Evolutionary conservation across 1,140 invertebrate species (phyloP), one percentile per base, ranked within the genome.

Genomic region (Eupeodes corollae): DNA sequence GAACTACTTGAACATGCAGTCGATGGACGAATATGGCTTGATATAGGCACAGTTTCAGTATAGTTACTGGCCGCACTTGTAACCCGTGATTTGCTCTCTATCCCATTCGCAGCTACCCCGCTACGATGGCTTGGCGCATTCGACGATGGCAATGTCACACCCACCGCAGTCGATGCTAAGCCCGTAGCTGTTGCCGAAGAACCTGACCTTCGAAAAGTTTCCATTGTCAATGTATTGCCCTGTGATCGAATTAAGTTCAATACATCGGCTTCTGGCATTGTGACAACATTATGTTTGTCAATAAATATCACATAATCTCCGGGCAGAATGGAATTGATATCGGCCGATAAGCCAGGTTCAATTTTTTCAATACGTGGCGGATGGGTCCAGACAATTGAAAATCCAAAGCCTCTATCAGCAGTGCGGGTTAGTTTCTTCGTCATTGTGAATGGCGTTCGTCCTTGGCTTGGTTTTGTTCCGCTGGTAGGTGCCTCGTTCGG

Each of bases 361-460:
- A 93, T 86, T 46, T 88, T 71, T 59, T 92, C 89, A 16, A 94
- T 83, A 11, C 86, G 76, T n/a, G 82, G 88, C 14, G 91, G 91
- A 58, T 88, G 81, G 3, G 86, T 89, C 84, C 89, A 92, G 1
- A 90, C 83, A n/a, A 94, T 82, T 5, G 88, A 89, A 70, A 94
- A 93, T 2, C 86, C 86, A 60, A 85, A 89, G 6, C 85, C 77
- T 19, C 75, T 73, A 42, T 77, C 74, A 2, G 74, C 64, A 8
- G 73, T 74, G 30, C 78, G 67, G 8, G 73, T 70, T 41, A 84
- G 54, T 53, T 74, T 76, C 58, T 82, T 81, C 26, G 85, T 87
- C 40, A 80, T 79, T 3, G 86, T 90, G 58, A 88, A 90, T 0
- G 86, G 86, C 1, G 86, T 90, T 49, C 85, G 73, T n/a, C 86